These are phyloP conservation scores for Dynastes tityus DNA, from an alignment of 2,888 invertebrate genomes.

Conservation along the genomic window DNA sequence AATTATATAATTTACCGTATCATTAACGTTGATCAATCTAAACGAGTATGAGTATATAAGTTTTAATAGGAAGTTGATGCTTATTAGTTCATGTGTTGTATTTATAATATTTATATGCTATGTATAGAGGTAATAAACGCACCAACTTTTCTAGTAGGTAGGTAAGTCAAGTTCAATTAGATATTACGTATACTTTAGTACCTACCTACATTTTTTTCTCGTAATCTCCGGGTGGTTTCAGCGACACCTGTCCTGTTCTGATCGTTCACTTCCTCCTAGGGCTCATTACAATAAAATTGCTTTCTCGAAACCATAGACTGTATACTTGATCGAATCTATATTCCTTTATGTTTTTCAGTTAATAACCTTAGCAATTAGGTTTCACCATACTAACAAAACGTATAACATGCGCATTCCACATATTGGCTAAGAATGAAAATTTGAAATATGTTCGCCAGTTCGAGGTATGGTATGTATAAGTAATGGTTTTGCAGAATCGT, in stretches of 20 bases:
- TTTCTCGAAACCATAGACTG: slow-evolving; percentile 51
- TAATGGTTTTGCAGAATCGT: not conserved
- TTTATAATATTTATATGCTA: not conserved
- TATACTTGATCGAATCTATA: slow-evolving; percentile 47
- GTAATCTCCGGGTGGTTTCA: slow-evolving; percentile 47
- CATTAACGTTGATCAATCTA: slow-evolving; percentile 29
- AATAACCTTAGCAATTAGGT: slow-evolving; percentile 21
- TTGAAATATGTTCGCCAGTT: not conserved
- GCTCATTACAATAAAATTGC: slow-evolving; percentile 59
- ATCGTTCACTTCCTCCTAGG: slow-evolving; percentile 59
- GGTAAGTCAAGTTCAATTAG: slow-evolving; percentile 14
- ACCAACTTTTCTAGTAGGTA: not conserved
- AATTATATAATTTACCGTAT: slow-evolving; percentile 36
- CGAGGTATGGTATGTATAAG: not conserved
- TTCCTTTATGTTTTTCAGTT: slow-evolving; percentile 22
- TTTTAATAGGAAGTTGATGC: slow-evolving; percentile 25
- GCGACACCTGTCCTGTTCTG: slow-evolving; percentile 59
- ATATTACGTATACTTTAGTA: not conserved
- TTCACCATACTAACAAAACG: not conserved
- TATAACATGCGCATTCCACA: not conserved
- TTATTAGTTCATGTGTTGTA: slow-evolving; percentile 16
- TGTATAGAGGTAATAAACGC: not conserved
- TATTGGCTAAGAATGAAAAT: not conserved
- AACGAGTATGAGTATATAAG: slow-evolving; percentile 21
- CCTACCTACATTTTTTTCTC: slow-evolving; percentile 3